Evolutionary conservation across 2,797 vertebrate genomes (phyloP), one percentile per base, ranked within the genome.

Genomic region (Melanotaenia maccullochi): DNA sequence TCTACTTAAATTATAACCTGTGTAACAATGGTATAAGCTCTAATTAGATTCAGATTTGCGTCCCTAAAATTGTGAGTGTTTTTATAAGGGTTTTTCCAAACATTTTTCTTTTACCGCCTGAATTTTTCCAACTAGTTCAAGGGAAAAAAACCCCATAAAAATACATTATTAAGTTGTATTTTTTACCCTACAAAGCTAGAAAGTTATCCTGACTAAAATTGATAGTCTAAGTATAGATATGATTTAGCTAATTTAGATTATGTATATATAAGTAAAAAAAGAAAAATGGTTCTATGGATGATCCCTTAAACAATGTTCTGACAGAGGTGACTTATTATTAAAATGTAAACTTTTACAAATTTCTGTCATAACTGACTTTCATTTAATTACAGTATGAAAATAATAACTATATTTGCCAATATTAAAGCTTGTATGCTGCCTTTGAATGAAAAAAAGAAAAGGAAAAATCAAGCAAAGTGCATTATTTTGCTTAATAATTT

Each of bases 401-500:
- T 40, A 14, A 14, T 14, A 4, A 40, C 38, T 40, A 40, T 40
- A 42, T 42, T 42, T 16, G 40, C 0, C 14, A 14, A 42, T 16
- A 38, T 38, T 38, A 42, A 42, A 16, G 2, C 18, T 44, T 44
- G 42, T 16, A 16, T 42, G 14, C 38, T 42, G 14, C 9, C 40
- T 42, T 42, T 35, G 20, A 20, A 9, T 35, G 20, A 5, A 36
- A 33, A 59, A 22, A 14, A 9, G 6, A n/a, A 8, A 61, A 11
- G n/a, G 1, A 28, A 9, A 22, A 54, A 25, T 65, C 9, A 28
- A 56, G 25, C 44, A 44, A 49, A 22, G 62, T 63, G 7, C 25
- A 76, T 67, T 56, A 1, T 44, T 76, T 52, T 66, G 30, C 58
- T 56, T 20, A 64, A 67, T 61, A 7, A 76, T 70, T 47, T 75